phyloP scores from a whole-genome alignment of 2,888 invertebrate species.

The Tigriopus californicus region DNA sequence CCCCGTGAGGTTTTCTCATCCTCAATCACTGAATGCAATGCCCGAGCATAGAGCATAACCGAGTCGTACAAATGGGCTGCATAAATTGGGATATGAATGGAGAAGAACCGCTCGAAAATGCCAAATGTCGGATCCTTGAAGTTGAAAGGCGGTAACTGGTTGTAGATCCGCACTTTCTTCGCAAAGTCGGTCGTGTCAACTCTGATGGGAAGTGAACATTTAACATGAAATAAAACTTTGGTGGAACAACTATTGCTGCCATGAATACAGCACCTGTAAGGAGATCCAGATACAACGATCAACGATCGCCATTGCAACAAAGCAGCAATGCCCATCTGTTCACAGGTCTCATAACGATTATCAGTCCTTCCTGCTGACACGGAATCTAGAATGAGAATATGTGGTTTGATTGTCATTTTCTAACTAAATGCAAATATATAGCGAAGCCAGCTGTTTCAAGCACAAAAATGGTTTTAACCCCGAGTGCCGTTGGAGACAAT shows the following conservation, averaged over 20 bases:
- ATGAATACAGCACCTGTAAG: neutral
- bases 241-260: neutral
- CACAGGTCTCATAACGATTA: neutral
- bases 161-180: slow-evolving; percentile 55
- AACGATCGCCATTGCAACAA: slow-evolving; percentile 10
- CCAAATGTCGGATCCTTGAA: slow-evolving; percentile 40
- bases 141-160: slow-evolving; percentile 55
- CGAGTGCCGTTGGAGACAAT: too few relatives aligned
- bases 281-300: slow-evolving; percentile 14
- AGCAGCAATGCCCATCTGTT: neutral
- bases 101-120: slow-evolving; percentile 32
- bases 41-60: slow-evolving; percentile 70
- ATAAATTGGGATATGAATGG: slow-evolving; percentile 54
- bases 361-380: too few relatives aligned
- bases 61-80: slow-evolving; percentile 91
- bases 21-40: slow-evolving; percentile 49
- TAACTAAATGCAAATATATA: too few relatives aligned
- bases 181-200: slow-evolving; percentile 39
- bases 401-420: too few relatives aligned
- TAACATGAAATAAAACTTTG: too few relatives aligned
- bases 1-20: slow-evolving; percentile 1
- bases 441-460: too few relatives aligned
- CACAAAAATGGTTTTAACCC: too few relatives aligned
- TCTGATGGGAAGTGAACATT: too few relatives aligned
- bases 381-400: too few relatives aligned